phyloP scores from a whole-genome alignment of 2,797 vertebrate species.

The Perodicticus potto region DNA sequence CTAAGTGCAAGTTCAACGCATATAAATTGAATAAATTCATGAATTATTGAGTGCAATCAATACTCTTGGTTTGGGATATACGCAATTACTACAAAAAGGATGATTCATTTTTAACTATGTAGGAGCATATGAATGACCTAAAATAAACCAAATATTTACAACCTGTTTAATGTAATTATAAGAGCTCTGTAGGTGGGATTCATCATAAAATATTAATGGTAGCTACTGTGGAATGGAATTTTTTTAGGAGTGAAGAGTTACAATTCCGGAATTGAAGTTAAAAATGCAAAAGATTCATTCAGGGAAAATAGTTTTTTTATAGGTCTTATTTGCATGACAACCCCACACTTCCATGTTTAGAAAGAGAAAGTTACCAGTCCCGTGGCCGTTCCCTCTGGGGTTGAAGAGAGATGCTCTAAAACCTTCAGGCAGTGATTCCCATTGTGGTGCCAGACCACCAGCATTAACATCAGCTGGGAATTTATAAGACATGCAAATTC shows the following conservation, averaged over 20 bases:
- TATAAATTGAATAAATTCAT: background rate
- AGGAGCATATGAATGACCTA: background rate
- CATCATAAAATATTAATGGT: background rate
- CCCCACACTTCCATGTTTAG: background rate
- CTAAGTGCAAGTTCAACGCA: background rate
- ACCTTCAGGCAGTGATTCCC: background rate
- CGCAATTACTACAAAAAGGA: background rate
- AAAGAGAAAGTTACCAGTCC: background rate
- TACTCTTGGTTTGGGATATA: background rate
- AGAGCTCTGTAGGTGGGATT: background rate
- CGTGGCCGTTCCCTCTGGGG: background rate
- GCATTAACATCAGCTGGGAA: background rate
- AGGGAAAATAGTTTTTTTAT: background rate
- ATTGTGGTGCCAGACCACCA: background rate
- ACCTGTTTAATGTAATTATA: background rate
- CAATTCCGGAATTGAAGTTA: conserved; percentile 6
- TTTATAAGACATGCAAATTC: background rate
- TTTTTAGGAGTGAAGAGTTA: background rate
- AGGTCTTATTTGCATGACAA: conserved; percentile 5
- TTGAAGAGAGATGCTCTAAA: background rate
- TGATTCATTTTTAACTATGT: background rate
- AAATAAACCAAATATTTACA: conserved; percentile 5
- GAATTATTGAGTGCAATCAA: background rate
- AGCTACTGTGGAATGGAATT: background rate
- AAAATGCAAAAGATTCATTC: background rate